Evolutionary conservation across 2,113 vertebrate genomes (phyloP).

Genomic region (Neoarius graeffei): DNA sequence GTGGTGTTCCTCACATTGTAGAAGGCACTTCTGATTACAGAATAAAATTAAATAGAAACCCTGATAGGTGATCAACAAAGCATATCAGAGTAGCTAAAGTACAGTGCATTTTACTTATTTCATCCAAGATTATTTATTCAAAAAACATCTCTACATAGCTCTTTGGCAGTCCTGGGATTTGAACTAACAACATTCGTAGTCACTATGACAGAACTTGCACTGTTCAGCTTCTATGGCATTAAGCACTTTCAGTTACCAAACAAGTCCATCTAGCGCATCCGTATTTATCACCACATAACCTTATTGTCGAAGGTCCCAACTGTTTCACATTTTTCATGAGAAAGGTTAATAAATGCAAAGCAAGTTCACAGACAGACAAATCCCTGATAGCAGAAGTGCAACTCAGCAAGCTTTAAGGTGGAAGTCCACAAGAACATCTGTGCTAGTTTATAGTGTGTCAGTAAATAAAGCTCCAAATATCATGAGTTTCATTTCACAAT

Average conservation of each 20-base stretch:
- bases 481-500: not conserved
- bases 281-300: not conserved
- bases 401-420: not conserved
- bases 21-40: conserved; percentile 1
- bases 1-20: not conserved
- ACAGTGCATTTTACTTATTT: not conserved
- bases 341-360: not conserved
- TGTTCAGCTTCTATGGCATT: not conserved
- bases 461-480: not conserved
- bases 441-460: not conserved
- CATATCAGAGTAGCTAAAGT: not conserved
- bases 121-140: not conserved
- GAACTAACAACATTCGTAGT: not conserved
- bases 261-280: not conserved
- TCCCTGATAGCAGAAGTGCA: conserved; percentile 1
- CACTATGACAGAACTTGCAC: not conserved
- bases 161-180: not conserved
- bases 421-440: not conserved
- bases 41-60: not conserved
- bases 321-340: not conserved
- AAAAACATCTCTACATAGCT: not conserved
- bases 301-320: too few relatives aligned
- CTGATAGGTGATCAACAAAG: not conserved
- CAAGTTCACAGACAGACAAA: not conserved
- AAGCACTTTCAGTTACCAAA: not conserved